Conservation (phyloP, 2,797 vertebrate species). For the Fistularia commersonii region DNA sequence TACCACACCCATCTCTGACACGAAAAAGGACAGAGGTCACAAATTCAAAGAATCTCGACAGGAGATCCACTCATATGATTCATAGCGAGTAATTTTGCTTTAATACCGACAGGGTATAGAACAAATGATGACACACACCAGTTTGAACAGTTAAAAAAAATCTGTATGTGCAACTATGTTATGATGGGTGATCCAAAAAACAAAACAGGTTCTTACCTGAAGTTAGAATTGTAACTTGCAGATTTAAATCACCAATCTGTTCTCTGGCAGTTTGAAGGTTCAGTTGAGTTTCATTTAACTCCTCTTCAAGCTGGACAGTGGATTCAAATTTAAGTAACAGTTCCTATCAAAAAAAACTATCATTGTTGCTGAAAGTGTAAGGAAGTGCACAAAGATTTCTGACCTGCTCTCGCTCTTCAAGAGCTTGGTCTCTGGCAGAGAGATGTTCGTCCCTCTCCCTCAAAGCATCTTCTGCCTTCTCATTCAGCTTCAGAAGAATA, state of each 20-base stretch:
- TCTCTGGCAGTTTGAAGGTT: constrained; percentile 63
- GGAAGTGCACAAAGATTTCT: not conserved
- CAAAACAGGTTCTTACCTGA: constrained; percentile 62
- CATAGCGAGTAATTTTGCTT: no score
- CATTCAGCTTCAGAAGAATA: constrained; percentile 66
- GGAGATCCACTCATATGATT: not conserved
- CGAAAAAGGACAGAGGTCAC: not conserved
- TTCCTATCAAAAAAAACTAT: not conserved
- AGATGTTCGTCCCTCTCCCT: constrained; percentile 50
- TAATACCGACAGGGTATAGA: no score
- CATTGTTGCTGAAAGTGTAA: not conserved
- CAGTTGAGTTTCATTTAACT: constrained; percentile 42
- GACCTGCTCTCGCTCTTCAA: constrained; percentile 69
- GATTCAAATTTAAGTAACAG: not conserved
- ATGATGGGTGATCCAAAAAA: no score
- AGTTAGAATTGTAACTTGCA: constrained; percentile 72
- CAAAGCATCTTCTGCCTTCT: constrained; percentile 67
- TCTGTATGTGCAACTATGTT: no score
- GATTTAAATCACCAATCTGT: constrained; percentile 70
- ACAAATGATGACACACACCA: no score
- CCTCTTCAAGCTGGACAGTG: constrained; percentile 60
- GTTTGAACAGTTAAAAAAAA: no score
- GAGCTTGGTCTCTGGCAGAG: constrained; percentile 53
- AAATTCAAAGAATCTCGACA: not conserved
- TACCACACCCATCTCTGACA: constrained; percentile 73